These are phyloP conservation scores for Stercorarius parasiticus DNA, from an alignment of 2,113 vertebrate species.

Conservation along the genomic window DNA sequence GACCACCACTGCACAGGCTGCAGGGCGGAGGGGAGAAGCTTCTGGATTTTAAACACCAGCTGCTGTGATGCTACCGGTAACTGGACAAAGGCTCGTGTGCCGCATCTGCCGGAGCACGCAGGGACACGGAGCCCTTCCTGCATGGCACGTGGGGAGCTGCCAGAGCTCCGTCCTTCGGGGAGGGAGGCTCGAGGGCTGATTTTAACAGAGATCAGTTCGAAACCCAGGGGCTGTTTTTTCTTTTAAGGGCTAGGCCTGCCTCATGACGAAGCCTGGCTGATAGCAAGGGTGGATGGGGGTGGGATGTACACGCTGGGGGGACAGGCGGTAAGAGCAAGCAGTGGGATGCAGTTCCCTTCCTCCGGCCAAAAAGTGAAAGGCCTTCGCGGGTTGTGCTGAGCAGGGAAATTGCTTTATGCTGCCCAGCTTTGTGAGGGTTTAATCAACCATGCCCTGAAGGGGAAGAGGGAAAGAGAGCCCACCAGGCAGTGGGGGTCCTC, in stretches of 20 bases:
- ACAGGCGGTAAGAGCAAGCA: background rate
- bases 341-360: background rate
- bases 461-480: background rate
- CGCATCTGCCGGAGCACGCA: background rate
- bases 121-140: background rate
- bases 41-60: background rate
- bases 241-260: background rate
- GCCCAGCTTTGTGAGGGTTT: background rate
- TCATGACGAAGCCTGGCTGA: background rate
- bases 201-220: background rate
- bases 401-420: slow-evolving; percentile 5
- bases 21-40: background rate
- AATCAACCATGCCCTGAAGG: background rate
- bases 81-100: background rate
- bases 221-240: background rate
- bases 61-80: background rate
- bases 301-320: background rate
- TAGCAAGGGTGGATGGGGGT: background rate
- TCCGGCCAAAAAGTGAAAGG: background rate
- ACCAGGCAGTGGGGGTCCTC: background rate
- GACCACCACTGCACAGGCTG: background rate
- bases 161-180: background rate
- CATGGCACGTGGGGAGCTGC: accelerated
- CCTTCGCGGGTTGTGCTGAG: background rate
- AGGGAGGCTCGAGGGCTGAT: background rate